Conservation (phyloP, 2,797 vertebrate genomes). For the Sus cebifrons region DNA sequence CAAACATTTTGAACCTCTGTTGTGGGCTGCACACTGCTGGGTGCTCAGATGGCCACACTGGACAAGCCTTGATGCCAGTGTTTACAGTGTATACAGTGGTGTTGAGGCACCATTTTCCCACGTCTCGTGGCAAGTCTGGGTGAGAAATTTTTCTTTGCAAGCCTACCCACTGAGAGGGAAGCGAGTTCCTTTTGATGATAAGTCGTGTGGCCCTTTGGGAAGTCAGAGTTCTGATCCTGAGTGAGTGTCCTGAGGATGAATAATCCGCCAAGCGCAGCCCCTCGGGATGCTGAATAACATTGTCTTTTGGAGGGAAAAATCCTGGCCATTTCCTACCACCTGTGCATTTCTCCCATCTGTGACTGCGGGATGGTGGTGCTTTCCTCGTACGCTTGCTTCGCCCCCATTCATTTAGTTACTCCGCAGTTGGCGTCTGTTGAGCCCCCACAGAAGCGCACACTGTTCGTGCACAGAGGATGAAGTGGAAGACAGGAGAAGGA, state of each 20-base stretch:
- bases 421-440: background rate
- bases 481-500: background rate
- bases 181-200: background rate
- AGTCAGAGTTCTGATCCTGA: constrained; percentile 29
- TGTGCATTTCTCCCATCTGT: background rate
- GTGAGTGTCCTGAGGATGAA: background rate
- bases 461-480: background rate
- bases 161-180: background rate
- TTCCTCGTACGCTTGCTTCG: background rate
- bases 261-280: background rate
- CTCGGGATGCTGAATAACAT: background rate
- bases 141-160: background rate
- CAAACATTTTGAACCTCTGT: background rate
- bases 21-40: background rate
- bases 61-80: background rate
- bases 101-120: background rate
- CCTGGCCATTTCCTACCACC: background rate
- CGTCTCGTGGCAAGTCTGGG: background rate
- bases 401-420: background rate
- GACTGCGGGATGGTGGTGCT: background rate
- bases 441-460: background rate
- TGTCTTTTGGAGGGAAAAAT: constrained; percentile 40
- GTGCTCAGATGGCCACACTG: background rate
- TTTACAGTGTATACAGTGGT: background rate
- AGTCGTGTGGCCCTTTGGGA: background rate